These are phyloP conservation scores for Gobionotothen gibberifrons DNA, from an alignment of 2,797 vertebrate species.

Conservation along the genomic window DNA sequence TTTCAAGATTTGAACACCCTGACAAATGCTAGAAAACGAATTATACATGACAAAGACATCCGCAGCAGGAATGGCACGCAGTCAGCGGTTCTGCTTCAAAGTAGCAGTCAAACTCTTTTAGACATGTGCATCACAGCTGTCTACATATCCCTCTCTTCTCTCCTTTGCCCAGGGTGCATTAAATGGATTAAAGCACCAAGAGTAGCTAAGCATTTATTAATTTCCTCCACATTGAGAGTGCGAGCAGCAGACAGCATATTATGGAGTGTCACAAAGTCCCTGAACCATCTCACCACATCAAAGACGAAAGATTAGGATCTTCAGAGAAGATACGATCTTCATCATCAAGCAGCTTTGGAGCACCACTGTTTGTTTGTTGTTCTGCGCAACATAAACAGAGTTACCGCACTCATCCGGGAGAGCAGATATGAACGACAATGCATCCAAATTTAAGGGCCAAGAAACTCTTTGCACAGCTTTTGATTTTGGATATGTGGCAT, in stretches of 20 bases:
- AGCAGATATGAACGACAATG: constrained; percentile 12
- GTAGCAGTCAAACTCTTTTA: constrained; percentile 58
- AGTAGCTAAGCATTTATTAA: constrained; percentile 77
- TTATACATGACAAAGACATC: constrained; percentile 59
- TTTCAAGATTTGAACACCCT: constrained; percentile 33
- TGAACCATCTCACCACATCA: constrained; percentile 65
- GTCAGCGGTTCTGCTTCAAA: constrained; percentile 65
- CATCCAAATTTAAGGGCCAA: constrained; percentile 4
- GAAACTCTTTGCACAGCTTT: neutral
- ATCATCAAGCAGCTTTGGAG: constrained; percentile 47
- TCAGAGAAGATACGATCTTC: constrained; percentile 43
- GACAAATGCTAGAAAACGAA: constrained; percentile 40
- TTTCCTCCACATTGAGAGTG: constrained; percentile 67
- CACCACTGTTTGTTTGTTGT: constrained; percentile 38
- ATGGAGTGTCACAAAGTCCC: constrained; percentile 66
- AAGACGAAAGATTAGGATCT: constrained; percentile 65
- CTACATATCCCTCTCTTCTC: constrained; percentile 53
- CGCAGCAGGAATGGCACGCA: constrained; percentile 38
- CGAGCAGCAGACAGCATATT: constrained; percentile 61
- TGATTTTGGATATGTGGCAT: neutral
- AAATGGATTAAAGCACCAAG: constrained; percentile 77
- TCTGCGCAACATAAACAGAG: constrained; percentile 6
- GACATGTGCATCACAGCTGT: constrained; percentile 54
- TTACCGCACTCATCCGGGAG: constrained; percentile 6
- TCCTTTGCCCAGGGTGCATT: constrained; percentile 74